Conservation (phyloP, 2,113 vertebrate species). For the Pangasianodon hypophthalmus region DNA sequence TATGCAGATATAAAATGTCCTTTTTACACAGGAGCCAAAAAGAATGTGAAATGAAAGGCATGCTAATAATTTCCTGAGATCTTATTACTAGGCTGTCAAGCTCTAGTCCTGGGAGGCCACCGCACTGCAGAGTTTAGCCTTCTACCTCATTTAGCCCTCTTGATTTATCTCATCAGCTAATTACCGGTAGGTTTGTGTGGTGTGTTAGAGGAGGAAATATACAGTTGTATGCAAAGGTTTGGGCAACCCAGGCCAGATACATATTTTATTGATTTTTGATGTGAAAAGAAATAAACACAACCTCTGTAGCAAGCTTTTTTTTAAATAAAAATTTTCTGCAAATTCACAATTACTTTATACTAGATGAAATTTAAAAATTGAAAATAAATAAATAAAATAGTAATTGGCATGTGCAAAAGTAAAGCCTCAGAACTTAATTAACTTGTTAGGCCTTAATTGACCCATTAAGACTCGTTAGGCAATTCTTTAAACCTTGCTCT, state of each 20-base stretch:
- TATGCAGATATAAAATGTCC: neutral
- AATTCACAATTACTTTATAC: no score
- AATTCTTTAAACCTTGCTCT: neutral
- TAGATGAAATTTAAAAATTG: no score
- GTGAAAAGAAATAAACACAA: neutral
- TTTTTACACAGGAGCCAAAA: constrained; percentile 3
- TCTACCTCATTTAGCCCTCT: constrained; percentile 29
- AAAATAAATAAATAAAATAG: neutral
- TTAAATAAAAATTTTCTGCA: no score
- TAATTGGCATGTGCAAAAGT: neutral
- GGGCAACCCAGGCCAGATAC: neutral
- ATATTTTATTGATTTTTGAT: neutral
- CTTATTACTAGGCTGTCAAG: constrained; percentile 21
- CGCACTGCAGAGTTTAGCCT: constrained; percentile 8
- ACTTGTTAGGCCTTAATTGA: neutral
- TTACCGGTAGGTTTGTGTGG: neutral
- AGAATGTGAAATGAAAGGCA: constrained; percentile 3
- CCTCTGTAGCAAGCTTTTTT: neutral
- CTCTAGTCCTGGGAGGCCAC: constrained; percentile 11
- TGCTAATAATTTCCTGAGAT: constrained; percentile 16
- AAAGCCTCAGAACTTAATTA: neutral
- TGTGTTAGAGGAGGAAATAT: neutral
- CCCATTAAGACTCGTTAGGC: neutral
- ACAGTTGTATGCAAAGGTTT: neutral
- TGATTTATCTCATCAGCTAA: constrained; percentile 10